phyloP scores from a whole-genome alignment of 1,140 invertebrate species.

The Choristoneura fumiferana region DNA sequence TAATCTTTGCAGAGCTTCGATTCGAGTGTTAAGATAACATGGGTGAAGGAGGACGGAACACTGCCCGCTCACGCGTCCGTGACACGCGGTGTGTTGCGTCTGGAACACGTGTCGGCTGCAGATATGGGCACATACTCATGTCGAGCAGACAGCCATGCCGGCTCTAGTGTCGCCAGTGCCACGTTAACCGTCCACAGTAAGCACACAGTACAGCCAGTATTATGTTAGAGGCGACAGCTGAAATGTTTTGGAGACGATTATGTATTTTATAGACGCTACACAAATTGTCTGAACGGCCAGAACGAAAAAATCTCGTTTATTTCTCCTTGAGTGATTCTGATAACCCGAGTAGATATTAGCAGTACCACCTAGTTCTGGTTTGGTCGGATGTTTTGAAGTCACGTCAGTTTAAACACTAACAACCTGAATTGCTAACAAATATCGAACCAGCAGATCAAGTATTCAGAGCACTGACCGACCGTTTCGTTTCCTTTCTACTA shows the following conservation, averaged over 20 bases:
- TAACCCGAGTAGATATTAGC: too few species aligned
- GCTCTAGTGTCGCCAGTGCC: slow-evolving; percentile 70
- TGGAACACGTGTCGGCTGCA: slow-evolving; percentile 69
- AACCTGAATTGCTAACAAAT: too few species aligned
- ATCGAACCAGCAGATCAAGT: not conserved
- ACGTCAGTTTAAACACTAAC: too few species aligned
- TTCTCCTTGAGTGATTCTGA: too few species aligned
- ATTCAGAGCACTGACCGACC: slow-evolving; percentile 2
- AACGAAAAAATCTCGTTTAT: too few species aligned
- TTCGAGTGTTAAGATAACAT: slow-evolving; percentile 67
- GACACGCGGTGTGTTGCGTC: slow-evolving; percentile 74
- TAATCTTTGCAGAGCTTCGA: slow-evolving; percentile 69
- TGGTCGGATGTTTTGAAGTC: too few species aligned
- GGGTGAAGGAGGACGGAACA: slow-evolving; percentile 66
- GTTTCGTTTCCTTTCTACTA: slow-evolving; percentile 5
- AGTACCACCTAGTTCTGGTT: too few species aligned
- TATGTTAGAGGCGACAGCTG: too few species aligned
- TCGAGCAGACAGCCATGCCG: slow-evolving; percentile 73
- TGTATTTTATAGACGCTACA: too few species aligned
- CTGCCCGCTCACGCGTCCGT: slow-evolving; percentile 88
- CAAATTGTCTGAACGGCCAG: too few species aligned
- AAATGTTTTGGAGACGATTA: too few species aligned
- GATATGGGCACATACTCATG: slow-evolving; percentile 76
- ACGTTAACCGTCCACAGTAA: slow-evolving; percentile 75
- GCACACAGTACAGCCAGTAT: too few species aligned